A percentile compares a stretch with the other conserved stretches of the same genome.
Conservation (phyloP, 2,113 vertebrate species). For the Halichoeres trimaculatus region DNA sequence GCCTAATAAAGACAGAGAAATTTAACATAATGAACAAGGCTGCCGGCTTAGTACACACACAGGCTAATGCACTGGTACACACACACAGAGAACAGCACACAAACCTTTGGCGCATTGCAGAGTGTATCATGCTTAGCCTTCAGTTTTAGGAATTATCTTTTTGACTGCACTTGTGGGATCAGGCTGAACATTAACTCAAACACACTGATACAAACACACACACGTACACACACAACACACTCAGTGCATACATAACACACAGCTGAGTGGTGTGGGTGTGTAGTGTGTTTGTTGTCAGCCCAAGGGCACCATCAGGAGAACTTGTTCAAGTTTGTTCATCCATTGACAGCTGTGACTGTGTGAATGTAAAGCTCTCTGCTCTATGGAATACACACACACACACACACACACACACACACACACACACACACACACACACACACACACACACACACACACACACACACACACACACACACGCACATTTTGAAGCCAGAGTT, state of each 20-base stretch:
- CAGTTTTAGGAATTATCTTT: conserved; percentile 47
- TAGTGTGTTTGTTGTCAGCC: conserved; percentile 7
- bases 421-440: too few species aligned
- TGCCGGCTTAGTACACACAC: conserved; percentile 31
- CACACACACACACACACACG: too few species aligned
- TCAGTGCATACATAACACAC: too few species aligned
- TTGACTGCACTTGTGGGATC: conserved; percentile 37
- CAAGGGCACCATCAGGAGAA: conserved; percentile 15
- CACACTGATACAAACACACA: conserved; percentile 15
- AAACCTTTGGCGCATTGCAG: conserved; percentile 1
- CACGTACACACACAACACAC: not conserved
- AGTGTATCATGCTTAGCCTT: conserved; percentile 43
- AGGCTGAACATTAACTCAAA: conserved; percentile 20
- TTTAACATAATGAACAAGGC: conserved; percentile 62
- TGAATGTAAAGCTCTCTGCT: conserved; percentile 16
- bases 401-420: too few species aligned
- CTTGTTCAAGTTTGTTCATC: conserved; percentile 17
- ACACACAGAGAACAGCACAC: conserved; percentile 19
- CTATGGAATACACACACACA: conserved; percentile 8
- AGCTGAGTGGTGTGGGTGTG: conserved; percentile 37
- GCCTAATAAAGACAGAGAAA: conserved; percentile 65
- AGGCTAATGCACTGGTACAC: conserved; percentile 16
- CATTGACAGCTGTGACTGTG: conserved; percentile 20
- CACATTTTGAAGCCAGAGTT: not conserved
- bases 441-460: too few species aligned